Conservation (phyloP, 2,797 vertebrate genomes). For the Pseudocheirus occidentalis region DNA sequence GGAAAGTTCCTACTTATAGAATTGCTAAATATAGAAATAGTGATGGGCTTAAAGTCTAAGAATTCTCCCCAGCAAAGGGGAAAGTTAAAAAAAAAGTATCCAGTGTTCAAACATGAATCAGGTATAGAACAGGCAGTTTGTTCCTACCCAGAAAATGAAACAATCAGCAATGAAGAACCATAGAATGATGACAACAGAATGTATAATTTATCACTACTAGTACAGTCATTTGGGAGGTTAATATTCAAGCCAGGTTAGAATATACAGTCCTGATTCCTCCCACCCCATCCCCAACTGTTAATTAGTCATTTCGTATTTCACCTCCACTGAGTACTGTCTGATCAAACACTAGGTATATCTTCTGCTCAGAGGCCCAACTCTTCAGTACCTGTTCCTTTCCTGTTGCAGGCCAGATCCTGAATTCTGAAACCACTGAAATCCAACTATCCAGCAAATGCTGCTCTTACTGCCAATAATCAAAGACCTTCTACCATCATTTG, state of each 20-base stretch:
- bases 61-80: neutral
- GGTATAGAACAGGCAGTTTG: neutral
- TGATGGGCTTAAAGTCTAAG: neutral
- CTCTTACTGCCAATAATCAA: neutral
- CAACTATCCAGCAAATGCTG: neutral
- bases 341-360: neutral
- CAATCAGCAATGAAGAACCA: neutral
- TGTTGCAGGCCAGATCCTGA: neutral
- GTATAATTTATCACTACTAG: neutral
- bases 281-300: neutral
- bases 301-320: neutral
- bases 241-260: neutral
- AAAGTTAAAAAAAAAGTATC: neutral
- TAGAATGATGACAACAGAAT: neutral
- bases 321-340: neutral
- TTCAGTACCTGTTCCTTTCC: neutral
- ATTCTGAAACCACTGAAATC: neutral
- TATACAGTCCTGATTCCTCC: neutral
- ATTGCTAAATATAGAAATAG: neutral
- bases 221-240: neutral
- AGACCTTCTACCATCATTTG: neutral
- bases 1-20: neutral
- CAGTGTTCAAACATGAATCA: neutral
- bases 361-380: neutral
- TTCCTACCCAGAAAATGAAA: neutral